These are phyloP conservation scores for Aviceda subcristata DNA, from an alignment of 2,113 vertebrate genomes.

Conservation along the genomic window DNA sequence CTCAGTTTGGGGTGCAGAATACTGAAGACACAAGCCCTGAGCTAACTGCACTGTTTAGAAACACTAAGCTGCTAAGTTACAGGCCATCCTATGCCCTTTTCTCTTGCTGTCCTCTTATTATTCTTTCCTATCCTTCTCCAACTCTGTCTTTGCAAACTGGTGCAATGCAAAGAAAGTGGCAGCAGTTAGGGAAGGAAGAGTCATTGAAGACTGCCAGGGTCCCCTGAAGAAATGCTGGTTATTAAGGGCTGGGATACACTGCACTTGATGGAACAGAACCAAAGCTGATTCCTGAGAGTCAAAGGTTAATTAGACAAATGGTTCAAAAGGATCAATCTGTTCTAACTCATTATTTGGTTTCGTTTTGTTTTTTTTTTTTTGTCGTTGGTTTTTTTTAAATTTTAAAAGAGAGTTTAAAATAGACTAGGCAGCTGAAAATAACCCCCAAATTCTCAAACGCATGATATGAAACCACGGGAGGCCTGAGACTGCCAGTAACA, in stretches of 20 bases:
- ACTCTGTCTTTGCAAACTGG: not conserved
- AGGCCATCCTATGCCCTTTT: not conserved
- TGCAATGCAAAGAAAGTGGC: not conserved
- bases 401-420: not conserved
- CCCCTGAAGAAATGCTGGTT: not conserved
- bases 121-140: not conserved
- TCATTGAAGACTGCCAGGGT: not conserved
- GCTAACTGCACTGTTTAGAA: not conserved
- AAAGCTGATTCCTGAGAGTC: slow-evolving; percentile 1
- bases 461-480: not conserved
- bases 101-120: not conserved
- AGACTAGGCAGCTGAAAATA: not conserved
- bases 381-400: not conserved
- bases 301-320: slow-evolving; percentile 45
- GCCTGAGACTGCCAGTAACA: not conserved
- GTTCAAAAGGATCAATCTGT: slow-evolving; percentile 1
- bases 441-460: not conserved
- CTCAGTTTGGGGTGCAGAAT: not conserved
- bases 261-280: slow-evolving; percentile 1
- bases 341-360: slow-evolving; percentile 2
- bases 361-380: not conserved
- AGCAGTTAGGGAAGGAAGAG: not conserved
- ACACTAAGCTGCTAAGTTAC: not conserved
- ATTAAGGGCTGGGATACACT: not conserved
- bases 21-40: not conserved